These are phyloP conservation scores for Acrobasis repandana DNA, from an alignment of 2,888 invertebrate species.

Conservation along the genomic window DNA sequence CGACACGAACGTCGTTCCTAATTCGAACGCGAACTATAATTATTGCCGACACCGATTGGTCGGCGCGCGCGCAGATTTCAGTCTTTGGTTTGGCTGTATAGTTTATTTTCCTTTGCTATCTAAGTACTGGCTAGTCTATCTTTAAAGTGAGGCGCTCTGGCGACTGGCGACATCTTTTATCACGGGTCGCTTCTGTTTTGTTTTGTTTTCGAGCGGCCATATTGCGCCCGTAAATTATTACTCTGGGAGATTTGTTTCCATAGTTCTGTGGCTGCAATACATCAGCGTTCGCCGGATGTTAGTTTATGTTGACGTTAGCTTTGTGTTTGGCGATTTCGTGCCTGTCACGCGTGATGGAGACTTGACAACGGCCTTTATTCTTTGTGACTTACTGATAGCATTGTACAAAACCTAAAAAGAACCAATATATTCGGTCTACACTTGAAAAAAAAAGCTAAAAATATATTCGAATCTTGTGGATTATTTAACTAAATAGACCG, in stretches of 20 bases:
- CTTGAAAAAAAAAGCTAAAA: conserved; percentile 10
- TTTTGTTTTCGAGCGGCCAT: conserved; percentile 72
- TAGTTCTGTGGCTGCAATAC: conserved; percentile 77
- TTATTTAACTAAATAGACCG: not conserved
- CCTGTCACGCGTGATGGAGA: conserved; percentile 55
- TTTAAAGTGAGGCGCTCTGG: conserved; percentile 66
- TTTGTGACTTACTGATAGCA: conserved; percentile 33
- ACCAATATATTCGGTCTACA: no score
- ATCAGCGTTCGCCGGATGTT: conserved; percentile 78
- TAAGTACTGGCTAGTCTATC: conserved; percentile 60
- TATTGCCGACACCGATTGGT: conserved; percentile 63
- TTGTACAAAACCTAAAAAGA: not conserved
- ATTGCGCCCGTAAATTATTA: conserved; percentile 79
- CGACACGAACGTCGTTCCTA: conserved; percentile 68
- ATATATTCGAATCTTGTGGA: conserved; percentile 10
- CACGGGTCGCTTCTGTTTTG: conserved; percentile 68
- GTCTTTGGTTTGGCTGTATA: conserved; percentile 22
- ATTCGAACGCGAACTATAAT: conserved; percentile 77
- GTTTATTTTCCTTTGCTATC: conserved; percentile 59
- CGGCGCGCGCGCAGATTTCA: conserved; percentile 35
- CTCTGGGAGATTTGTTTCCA: conserved; percentile 79
- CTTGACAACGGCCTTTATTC: conserved; percentile 52
- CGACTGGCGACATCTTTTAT: conserved; percentile 76
- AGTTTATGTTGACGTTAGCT: conserved; percentile 75
- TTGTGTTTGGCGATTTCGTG: conserved; percentile 70